Percentiles rank a stretch among this genome's conserved stretches.
phyloP scores from a whole-genome alignment of 2,797 vertebrate genomes.

The Esox masquinongy region DNA sequence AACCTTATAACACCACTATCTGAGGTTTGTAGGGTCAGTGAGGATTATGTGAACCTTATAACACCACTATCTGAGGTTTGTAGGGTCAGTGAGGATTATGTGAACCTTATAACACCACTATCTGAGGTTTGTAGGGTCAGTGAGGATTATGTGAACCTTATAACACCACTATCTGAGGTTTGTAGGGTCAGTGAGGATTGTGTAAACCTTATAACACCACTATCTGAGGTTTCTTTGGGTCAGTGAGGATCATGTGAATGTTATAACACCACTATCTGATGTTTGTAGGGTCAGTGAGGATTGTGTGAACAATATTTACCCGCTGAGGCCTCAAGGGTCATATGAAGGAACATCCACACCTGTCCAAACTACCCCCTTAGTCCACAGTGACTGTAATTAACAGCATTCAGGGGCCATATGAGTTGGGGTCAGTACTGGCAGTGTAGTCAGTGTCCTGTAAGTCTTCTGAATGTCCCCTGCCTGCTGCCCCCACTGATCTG shows the following conservation, averaged over 20 bases:
- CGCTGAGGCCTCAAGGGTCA: neutral
- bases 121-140: neutral
- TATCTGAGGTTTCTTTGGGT: neutral
- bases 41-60: neutral
- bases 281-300: neutral
- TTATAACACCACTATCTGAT: neutral
- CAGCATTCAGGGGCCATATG: slow-evolving; percentile 27
- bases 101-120: neutral
- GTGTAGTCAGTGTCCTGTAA: slow-evolving; percentile 33
- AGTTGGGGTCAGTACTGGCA: slow-evolving; percentile 22
- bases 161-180: neutral
- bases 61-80: neutral
- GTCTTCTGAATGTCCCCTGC: slow-evolving; percentile 23
- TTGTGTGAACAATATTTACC: too few species aligned
- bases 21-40: neutral
- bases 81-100: neutral
- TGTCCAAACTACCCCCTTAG: neutral
- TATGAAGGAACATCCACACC: neutral
- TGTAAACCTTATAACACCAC: neutral
- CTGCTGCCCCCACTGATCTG: slow-evolving; percentile 35
- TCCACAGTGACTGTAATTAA: slow-evolving; percentile 34
- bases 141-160: neutral
- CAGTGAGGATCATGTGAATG: neutral
- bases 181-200: neutral
- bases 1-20: neutral